Percentiles rank a stretch among this genome's conserved stretches.
Evolutionary conservation across 2,113 vertebrate species (phyloP).

Genomic region (Penelope pileata): DNA sequence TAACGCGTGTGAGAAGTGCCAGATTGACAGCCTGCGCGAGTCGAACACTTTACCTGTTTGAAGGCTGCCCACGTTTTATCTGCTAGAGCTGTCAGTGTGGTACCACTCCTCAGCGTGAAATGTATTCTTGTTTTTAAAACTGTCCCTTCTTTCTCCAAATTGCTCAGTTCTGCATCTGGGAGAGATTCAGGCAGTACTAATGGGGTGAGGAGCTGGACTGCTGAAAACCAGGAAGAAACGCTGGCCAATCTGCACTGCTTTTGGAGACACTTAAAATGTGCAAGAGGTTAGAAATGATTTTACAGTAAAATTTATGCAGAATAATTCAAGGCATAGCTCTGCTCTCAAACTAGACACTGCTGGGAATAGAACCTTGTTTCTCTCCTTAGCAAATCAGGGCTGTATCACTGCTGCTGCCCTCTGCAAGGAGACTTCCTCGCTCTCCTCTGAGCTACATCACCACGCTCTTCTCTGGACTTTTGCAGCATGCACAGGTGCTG

Average conservation of each 20-base stretch:
- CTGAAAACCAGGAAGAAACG: neutral
- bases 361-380: neutral
- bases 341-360: neutral
- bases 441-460: neutral
- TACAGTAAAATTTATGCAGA: neutral
- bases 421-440: neutral
- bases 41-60: neutral
- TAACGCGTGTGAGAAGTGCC: neutral
- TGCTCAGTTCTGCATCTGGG: neutral
- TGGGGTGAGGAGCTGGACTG: neutral
- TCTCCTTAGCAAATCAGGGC: neutral
- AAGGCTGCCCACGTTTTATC: neutral
- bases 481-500: neutral
- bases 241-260: neutral
- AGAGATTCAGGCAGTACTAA: neutral
- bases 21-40: neutral
- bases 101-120: neutral
- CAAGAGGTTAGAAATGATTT: neutral
- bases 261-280: neutral
- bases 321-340: neutral
- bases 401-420: neutral
- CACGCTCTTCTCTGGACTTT: neutral
- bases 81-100: constrained; percentile 6
- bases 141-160: neutral
- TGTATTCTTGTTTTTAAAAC: neutral